Conservation (phyloP, 2,888 invertebrate species). For the Acronicta psi region DNA sequence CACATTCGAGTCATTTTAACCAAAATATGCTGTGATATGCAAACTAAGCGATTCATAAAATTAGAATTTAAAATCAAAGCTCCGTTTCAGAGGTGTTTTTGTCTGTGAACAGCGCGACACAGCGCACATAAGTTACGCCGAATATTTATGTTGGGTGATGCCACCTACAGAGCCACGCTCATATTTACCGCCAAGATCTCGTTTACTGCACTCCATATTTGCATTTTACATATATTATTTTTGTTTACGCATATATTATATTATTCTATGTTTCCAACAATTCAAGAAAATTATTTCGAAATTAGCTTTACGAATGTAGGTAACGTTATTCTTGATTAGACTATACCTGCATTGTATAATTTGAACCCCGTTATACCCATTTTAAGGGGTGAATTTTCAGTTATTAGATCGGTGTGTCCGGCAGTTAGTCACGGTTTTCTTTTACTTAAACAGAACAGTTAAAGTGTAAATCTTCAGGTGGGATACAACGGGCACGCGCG, state of each 20-base stretch:
- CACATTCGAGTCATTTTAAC: conserved; percentile 49
- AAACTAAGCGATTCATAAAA: conserved; percentile 84
- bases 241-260: conserved; percentile 56
- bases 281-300: conserved; percentile 18
- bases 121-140: conserved; percentile 78
- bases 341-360: no score
- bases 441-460: no score
- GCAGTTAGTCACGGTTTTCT: no score
- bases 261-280: conserved; percentile 29
- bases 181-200: conserved; percentile 78
- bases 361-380: no score
- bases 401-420: no score
- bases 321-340: no score
- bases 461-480: conserved; percentile 14
- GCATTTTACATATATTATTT: conserved; percentile 73
- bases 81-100: conserved; percentile 82
- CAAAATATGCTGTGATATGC: conserved; percentile 79
- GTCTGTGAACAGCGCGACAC: conserved; percentile 71
- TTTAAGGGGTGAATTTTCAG: no score
- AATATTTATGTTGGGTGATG: conserved; percentile 80
- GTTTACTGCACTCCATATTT: conserved; percentile 74
- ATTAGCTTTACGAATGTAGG: conserved; percentile 15
- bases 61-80: conserved; percentile 87
- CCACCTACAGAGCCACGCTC: conserved; percentile 74
- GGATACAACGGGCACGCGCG: neutral